Evolutionary conservation across 2,888 invertebrate species (phyloP), one percentile per base, ranked within the genome.

Genomic region (Pachydiplax longipennis): DNA sequence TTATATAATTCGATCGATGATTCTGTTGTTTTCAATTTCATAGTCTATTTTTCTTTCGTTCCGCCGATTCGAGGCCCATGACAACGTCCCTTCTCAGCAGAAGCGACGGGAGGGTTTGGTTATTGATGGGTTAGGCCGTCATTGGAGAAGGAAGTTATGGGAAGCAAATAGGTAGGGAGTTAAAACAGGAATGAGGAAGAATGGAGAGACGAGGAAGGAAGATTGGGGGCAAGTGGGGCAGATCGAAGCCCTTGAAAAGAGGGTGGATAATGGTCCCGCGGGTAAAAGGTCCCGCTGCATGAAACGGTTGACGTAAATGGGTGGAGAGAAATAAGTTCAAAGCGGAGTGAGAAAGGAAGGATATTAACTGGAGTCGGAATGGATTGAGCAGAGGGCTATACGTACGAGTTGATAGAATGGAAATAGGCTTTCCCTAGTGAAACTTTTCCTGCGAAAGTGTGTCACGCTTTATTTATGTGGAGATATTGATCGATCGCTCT

Each of bases 141-240:
- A 87, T 61, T 87, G 87, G 58, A 83, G 53, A 83, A 83, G 58
- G 83, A 83, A 87, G 61, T 35, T 87, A 87, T 87, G 87, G 40
- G 87, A 61, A 10, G 10, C 37, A 5, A 37, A 37, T 37, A 37
- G 37, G 37, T 37, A 37, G 37, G 37, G 53, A 53, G 53, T 53
- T 53, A 2, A 65, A 22, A 87, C 40, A 22, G 65, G 61, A 87
- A 44, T 8, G 83, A 18, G 15, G 15, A 35, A 37, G 65, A 37
- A n/a, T 35, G 65, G 53, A n/a, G 25, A 13, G 61, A 13, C 15
- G 61, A 53, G 25, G 31, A 73, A 25, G 25, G 73, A 31, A 73
- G 73, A 25, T 25, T n/a, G 25, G 10, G 25, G 65, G 65, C 8
- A 61, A 35, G 58, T 31, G 31, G 18, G n/a, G 58, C 35, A 15